Evolutionary conservation across 2,797 vertebrate genomes (phyloP).

Genomic region (Mormyrops boulengeri): DNA sequence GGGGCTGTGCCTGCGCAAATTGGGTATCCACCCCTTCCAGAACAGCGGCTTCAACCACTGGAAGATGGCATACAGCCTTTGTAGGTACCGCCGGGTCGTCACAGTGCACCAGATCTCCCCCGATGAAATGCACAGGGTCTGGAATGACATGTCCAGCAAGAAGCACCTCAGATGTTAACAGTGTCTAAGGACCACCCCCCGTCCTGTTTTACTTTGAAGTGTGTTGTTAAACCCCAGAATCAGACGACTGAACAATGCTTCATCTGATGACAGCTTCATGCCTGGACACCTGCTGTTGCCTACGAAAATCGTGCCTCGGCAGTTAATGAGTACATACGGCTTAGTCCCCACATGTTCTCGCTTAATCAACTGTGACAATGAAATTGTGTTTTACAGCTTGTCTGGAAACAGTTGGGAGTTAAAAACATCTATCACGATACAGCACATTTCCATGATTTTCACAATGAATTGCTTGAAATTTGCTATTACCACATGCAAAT

Average conservation of each 20-base stretch:
- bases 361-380: conserved; percentile 9
- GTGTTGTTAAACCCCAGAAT: background rate
- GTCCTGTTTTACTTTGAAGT: background rate
- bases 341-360: conserved; percentile 12
- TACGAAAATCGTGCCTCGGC: background rate
- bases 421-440: background rate
- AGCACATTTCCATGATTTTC: background rate
- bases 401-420: background rate
- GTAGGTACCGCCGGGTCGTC: conserved; percentile 88
- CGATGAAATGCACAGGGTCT: conserved; percentile 97
- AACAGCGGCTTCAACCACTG: conserved; percentile 99
- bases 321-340: background rate
- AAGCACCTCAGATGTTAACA: conserved; percentile 93
- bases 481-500: conserved; percentile 4
- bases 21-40: conserved; percentile 95
- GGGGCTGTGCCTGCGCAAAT: conserved; percentile 87
- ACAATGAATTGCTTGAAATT: background rate
- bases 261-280: background rate
- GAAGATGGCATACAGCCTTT: conserved; percentile 98
- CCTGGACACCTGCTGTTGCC: conserved; percentile 11
- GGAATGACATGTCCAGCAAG: conserved; percentile 99
- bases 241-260: background rate
- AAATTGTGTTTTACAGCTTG: conserved; percentile 19
- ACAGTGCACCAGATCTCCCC: conserved; percentile 98
- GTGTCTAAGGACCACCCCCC: background rate